A percentile compares a stretch with the other conserved stretches of the same genome.
Conservation (phyloP, 2,888 invertebrate species). For the Synanthedon myopaeformis region DNA sequence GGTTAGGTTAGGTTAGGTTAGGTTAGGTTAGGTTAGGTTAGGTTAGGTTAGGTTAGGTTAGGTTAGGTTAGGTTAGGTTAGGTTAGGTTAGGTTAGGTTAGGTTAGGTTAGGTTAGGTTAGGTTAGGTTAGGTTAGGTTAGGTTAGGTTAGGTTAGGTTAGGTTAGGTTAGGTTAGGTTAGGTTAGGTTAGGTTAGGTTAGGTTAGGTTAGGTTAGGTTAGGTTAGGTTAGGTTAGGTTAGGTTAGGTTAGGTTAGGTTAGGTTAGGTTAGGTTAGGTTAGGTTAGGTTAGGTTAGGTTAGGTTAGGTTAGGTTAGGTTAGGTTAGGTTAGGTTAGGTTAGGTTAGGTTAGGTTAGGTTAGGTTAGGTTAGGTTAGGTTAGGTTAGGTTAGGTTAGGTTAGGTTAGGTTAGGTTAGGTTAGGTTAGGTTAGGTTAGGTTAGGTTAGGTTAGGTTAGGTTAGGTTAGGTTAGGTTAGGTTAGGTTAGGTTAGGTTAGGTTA, state of each 20-base stretch:
- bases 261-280: slow-evolving; percentile 2
- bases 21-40: slow-evolving; percentile 14
- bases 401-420: slow-evolving; percentile 4
- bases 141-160: slow-evolving; percentile 2
- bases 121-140: slow-evolving; percentile 5
- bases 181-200: slow-evolving; percentile 6
- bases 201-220: slow-evolving; percentile 2
- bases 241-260: slow-evolving; percentile 2
- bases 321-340: slow-evolving; percentile 1
- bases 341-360: slow-evolving; percentile 1
- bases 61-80: slow-evolving; percentile 12
- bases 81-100: slow-evolving; percentile 11
- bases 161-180: slow-evolving; percentile 7
- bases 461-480: slow-evolving; percentile 7
- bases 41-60: slow-evolving; percentile 9
- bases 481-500: slow-evolving; percentile 10
- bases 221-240: slow-evolving; percentile 2
- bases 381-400: slow-evolving; percentile 3
- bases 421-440: slow-evolving; percentile 3
- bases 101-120: slow-evolving; percentile 7
- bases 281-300: slow-evolving; percentile 2
- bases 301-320: not conserved
- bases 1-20: slow-evolving; percentile 9
- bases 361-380: slow-evolving; percentile 2
- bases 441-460: slow-evolving; percentile 1